Conservation (phyloP, 2,888 invertebrate species). For the Zeuzera pyrina region DNA sequence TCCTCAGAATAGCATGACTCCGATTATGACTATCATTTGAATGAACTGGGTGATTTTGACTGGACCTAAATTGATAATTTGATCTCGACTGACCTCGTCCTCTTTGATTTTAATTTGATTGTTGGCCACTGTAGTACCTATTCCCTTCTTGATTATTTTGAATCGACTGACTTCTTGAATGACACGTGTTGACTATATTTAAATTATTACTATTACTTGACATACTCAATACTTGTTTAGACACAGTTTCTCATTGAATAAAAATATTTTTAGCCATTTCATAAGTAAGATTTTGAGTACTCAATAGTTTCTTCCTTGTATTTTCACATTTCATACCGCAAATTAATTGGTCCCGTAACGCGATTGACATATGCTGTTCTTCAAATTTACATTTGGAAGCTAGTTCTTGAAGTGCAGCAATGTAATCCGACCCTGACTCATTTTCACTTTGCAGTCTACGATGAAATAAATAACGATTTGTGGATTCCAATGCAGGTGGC, state of each 20-base stretch:
- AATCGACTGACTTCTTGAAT: neutral
- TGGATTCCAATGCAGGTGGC: neutral
- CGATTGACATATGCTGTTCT: neutral
- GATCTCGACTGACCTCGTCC: neutral
- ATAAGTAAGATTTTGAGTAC: neutral
- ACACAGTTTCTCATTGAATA: neutral
- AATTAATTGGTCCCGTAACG: constrained; percentile 1
- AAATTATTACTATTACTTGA: neutral
- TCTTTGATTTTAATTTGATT: neutral
- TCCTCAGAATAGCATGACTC: no score
- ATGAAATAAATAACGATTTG: neutral
- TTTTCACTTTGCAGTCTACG: neutral
- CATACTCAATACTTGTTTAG: neutral
- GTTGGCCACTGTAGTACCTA: neutral
- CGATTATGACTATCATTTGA: neutral
- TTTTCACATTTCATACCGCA: neutral
- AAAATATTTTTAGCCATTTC: neutral
- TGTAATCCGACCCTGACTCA: neutral
- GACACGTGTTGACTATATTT: no score
- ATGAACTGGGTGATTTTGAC: neutral
- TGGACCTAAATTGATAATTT: neutral
- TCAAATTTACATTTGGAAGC: neutral
- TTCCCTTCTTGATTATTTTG: neutral
- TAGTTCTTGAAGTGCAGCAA: neutral
- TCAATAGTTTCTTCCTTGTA: neutral